Percentiles rank a stretch among this genome's conserved stretches.
These are phyloP conservation scores for Monoplex corrugatus DNA, from an alignment of 2,888 invertebrate species.

Conservation along the genomic window DNA sequence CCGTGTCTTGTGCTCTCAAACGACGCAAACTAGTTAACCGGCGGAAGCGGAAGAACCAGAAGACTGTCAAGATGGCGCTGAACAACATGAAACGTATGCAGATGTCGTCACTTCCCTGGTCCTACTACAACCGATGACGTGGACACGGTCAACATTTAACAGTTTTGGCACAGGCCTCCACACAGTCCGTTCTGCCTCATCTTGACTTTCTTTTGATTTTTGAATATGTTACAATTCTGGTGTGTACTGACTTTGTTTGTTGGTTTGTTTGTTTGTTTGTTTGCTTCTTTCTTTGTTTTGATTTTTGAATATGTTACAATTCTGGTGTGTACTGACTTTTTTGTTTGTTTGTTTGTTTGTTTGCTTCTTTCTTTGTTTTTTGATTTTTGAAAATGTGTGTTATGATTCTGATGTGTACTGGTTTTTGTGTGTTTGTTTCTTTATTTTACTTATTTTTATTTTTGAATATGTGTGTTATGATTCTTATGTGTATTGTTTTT, in stretches of 20 bases:
- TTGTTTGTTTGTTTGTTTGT: too few species aligned
- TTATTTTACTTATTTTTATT: neutral
- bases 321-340: too few species aligned
- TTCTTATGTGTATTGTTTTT: too few species aligned
- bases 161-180: too few species aligned
- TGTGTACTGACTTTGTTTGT: too few species aligned
- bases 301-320: neutral
- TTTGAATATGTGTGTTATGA: too few species aligned
- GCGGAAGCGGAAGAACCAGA: constrained; percentile 51
- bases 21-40: constrained; percentile 53
- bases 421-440: too few species aligned
- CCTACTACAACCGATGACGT: constrained; percentile 30
- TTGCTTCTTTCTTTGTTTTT: too few species aligned
- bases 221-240: neutral
- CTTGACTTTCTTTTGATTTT: neutral
- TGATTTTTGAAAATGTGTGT: neutral
- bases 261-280: too few species aligned
- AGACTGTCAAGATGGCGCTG: constrained; percentile 42
- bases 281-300: too few species aligned
- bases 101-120: constrained; percentile 46
- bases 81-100: constrained; percentile 47
- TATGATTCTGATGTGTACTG: too few species aligned
- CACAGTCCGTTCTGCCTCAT: too few species aligned
- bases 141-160: neutral
- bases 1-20: constrained; percentile 47